Base-by-base conservation (phyloP, 2,888 invertebrate genomes). In the Brachyopa scutellaris region DNA sequence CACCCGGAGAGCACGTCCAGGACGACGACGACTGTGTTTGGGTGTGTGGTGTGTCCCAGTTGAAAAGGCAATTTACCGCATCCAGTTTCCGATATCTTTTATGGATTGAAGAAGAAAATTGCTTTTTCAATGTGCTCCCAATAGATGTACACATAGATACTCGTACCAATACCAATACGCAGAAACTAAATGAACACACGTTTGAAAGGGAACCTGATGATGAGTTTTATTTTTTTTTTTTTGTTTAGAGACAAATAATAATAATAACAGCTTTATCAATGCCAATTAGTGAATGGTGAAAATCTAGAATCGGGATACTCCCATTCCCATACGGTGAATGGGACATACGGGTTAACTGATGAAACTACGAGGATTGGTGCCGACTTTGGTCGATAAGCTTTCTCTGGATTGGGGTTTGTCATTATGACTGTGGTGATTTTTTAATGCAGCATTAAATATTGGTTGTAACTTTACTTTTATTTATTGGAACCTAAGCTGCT, bases 11-110 rank as follows among this genome's bases (percentile, higher is more conserved):
- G n/a, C n/a, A 19, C 11, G 2, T 2, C 19, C n/a, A n/a, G n/a
- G n/a, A n/a, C n/a, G n/a, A n/a, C n/a, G n/a, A 8, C n/a, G 4
- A 36, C 1, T 15, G n/a, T 31, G 6, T 21, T 5, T 23, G 8
- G 6, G 13, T 31, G 9, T 23, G 15, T 11, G 8, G 2, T 40
- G 11, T 29, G 47, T 29, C 19, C 61, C 19, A 38, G 23, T 62
- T 49, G 62, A 47, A 47, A 61, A 47, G 62, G 36, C 62, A 47
- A 62, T 62, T 62, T 62, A 62, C 47, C 47, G 21, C 47, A 47
- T 36, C 47, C 47, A 47, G 62, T 62, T 62, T 47, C n/a, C 47
- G 47, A 62, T 33, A 62, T 47, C 33, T 62, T 62, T 62, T 36
- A 47, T 49, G 11, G 45, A 61, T 61, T 19, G 31, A 45, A 61